Evolutionary conservation across 2,113 vertebrate genomes (phyloP).

Genomic region (Aramus guarauna): DNA sequence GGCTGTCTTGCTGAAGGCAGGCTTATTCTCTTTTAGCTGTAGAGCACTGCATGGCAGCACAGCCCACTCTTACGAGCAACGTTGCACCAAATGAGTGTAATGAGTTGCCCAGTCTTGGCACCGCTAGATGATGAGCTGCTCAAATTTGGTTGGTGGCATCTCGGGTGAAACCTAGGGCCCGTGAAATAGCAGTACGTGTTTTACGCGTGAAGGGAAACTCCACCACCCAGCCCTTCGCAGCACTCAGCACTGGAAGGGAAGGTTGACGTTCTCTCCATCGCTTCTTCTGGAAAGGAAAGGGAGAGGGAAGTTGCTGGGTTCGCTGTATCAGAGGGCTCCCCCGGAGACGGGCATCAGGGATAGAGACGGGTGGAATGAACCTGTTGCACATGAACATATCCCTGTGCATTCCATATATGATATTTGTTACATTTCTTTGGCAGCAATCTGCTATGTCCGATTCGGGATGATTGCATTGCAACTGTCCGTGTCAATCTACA

Average conservation of each 20-base stretch:
- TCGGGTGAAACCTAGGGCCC: neutral
- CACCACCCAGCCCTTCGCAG: rapidly evolving
- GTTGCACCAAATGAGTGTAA: neutral
- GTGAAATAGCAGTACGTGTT: rapidly evolving
- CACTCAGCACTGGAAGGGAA: neutral
- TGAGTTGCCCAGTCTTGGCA: neutral
- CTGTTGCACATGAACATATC: neutral
- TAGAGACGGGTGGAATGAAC: neutral
- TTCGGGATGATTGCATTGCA: neutral
- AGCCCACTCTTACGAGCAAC: neutral
- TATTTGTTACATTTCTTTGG: neutral
- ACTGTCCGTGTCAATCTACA: rapidly evolving
- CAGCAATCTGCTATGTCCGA: neutral
- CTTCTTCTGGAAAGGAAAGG: neutral
- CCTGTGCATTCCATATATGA: rapidly evolving
- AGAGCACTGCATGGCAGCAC: neutral
- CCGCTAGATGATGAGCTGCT: rapidly evolving
- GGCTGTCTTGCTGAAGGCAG: conserved; percentile 25
- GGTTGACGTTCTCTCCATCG: neutral
- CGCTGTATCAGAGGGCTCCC: neutral
- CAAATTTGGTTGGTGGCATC: neutral
- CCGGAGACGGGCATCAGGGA: neutral
- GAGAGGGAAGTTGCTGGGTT: neutral
- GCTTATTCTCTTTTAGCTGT: neutral
- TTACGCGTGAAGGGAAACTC: neutral